Evolutionary conservation across 2,888 invertebrate genomes (phyloP).

Genomic region (Labia minor): DNA sequence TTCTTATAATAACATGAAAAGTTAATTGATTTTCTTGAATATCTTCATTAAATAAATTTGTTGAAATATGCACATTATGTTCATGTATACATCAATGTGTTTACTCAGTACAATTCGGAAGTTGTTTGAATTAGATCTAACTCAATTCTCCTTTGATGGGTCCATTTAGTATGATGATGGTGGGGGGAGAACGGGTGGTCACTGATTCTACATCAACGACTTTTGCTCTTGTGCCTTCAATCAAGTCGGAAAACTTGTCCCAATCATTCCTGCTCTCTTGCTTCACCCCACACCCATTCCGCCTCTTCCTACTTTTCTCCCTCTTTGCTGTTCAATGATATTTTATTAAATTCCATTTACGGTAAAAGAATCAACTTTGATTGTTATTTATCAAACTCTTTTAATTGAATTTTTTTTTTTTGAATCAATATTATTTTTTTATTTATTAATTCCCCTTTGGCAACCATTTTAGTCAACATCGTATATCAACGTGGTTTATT

Average conservation of each 20-base stretch:
- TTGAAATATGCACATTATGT: background rate
- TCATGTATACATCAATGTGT: background rate
- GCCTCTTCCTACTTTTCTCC: too few species aligned
- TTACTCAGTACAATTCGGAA: background rate
- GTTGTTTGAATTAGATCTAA: conserved; percentile 4
- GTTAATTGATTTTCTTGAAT: background rate
- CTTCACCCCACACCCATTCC: too few species aligned
- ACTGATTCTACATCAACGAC: background rate
- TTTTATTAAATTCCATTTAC: conserved; percentile 13
- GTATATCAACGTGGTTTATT: too few species aligned
- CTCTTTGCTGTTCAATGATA: background rate
- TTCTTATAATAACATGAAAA: too few species aligned
- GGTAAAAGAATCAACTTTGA: background rate
- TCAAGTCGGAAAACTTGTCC: background rate
- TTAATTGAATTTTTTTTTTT: background rate
- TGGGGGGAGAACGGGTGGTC: background rate
- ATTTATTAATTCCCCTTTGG: too few species aligned
- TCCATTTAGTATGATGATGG: background rate
- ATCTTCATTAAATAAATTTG: background rate
- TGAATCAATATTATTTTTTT: too few species aligned
- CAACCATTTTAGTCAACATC: too few species aligned
- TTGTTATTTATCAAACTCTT: background rate
- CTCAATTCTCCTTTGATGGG: conserved; percentile 6
- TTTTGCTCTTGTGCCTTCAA: background rate
- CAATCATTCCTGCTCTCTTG: background rate